Conservation (phyloP, 2,888 invertebrate genomes). For the Cryptophagus acutangulus region DNA sequence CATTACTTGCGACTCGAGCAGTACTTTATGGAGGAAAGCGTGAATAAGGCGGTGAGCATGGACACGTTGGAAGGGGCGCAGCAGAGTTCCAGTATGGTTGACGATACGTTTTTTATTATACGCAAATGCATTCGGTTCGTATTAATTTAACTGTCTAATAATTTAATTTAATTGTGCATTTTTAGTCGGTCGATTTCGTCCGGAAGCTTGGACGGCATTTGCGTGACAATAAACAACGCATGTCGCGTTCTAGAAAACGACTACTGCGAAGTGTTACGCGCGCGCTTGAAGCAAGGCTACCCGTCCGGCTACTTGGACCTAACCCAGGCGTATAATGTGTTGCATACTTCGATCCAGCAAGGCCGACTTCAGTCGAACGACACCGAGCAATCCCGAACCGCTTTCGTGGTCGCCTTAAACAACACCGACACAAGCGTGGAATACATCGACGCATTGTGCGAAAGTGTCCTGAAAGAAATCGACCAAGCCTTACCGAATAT, state of each 20-base stretch:
- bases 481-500: slow-evolving; percentile 58
- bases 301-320: slow-evolving; percentile 73
- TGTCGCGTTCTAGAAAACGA: slow-evolving; percentile 82
- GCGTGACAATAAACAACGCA: slow-evolving; percentile 93
- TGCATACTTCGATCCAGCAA: slow-evolving; percentile 74
- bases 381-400: slow-evolving; percentile 68
- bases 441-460: slow-evolving; percentile 81
- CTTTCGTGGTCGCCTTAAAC: slow-evolving; percentile 80
- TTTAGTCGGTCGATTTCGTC: slow-evolving; percentile 81
- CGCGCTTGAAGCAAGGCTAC: slow-evolving; percentile 72
- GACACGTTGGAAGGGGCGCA: slow-evolving; percentile 69
- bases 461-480: slow-evolving; percentile 68
- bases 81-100: slow-evolving; percentile 86
- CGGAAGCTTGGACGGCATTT: slow-evolving; percentile 90
- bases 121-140: slow-evolving; percentile 83
- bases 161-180: slow-evolving; percentile 14
- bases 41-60: slow-evolving; percentile 82
- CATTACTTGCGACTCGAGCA: slow-evolving; percentile 89
- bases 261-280: slow-evolving; percentile 68
- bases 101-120: slow-evolving; percentile 96
- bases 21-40: slow-evolving; percentile 92
- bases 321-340: slow-evolving; percentile 76
- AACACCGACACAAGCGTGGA: slow-evolving; percentile 90
- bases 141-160: slow-evolving; percentile 2
- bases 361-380: slow-evolving; percentile 75